Conservation (phyloP, 2,113 vertebrate genomes). For the Brevimyrus niger region DNA sequence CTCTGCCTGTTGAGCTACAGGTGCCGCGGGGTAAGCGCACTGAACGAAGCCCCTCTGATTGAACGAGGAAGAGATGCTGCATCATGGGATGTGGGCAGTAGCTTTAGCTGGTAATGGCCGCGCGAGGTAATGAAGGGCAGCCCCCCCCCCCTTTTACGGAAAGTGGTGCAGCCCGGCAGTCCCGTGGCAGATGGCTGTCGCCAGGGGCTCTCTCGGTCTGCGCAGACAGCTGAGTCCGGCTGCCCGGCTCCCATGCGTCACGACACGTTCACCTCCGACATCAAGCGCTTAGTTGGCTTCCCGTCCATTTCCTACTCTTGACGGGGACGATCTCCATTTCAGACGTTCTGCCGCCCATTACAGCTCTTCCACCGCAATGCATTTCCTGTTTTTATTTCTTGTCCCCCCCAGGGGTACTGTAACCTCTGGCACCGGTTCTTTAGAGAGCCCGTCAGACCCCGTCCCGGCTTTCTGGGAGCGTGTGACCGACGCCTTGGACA, state of each 20-base stretch:
- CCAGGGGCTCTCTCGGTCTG: background rate
- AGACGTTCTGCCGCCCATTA: background rate
- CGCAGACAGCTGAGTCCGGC: background rate
- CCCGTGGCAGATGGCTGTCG: background rate
- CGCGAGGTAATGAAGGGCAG: background rate
- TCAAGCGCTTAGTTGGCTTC: background rate
- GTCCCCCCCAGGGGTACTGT: background rate
- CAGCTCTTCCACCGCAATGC: background rate
- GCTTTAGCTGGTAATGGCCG: background rate
- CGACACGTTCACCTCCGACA: background rate
- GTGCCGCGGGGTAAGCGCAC: fast-evolving
- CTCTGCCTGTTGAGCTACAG: background rate
- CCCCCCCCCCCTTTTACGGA: background rate
- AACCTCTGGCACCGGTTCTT: too few species aligned
- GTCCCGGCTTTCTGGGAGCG: background rate
- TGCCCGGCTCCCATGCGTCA: background rate
- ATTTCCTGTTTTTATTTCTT: background rate
- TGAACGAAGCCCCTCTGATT: background rate
- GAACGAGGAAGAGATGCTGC: background rate
- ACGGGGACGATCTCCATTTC: background rate
- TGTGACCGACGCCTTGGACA: background rate
- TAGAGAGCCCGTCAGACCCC: background rate
- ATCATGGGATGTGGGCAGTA: background rate
- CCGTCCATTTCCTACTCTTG: background rate
- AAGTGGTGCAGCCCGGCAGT: background rate